A percentile compares a stretch with the other conserved stretches of the same genome.
Evolutionary conservation across 2,797 vertebrate genomes (phyloP).

Genomic region (Pristis pectinata): DNA sequence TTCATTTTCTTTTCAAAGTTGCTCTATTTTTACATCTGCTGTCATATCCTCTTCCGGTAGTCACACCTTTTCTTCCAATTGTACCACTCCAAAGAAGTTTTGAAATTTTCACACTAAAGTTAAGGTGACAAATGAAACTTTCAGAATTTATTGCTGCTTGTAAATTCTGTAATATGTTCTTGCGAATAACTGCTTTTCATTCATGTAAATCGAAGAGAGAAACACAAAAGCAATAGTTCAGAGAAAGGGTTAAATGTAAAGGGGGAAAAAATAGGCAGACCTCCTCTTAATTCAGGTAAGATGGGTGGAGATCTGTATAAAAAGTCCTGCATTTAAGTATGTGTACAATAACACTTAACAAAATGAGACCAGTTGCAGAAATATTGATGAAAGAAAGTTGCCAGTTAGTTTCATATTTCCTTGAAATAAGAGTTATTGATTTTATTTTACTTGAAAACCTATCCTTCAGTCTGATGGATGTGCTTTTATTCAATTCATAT

Average conservation of each 20-base stretch:
- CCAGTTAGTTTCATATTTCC: slow-evolving; percentile 15
- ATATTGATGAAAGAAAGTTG: not conserved
- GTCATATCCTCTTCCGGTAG: not conserved
- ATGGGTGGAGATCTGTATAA: not conserved
- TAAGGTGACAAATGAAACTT: not conserved
- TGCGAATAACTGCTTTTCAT: not conserved
- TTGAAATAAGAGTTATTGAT: slow-evolving; percentile 14
- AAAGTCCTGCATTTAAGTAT: not conserved
- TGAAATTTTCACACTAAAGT: not conserved
- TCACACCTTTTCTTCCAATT: not conserved
- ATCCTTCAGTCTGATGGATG: slow-evolving; percentile 18
- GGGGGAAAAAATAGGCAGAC: not conserved
- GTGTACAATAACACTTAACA: not conserved
- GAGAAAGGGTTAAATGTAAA: not conserved
- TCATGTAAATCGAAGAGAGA: not conserved
- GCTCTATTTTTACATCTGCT: not conserved
- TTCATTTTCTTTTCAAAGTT: not conserved
- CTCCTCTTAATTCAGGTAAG: not conserved
- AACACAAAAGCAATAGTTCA: not conserved
- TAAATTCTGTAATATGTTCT: not conserved
- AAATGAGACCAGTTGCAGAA: not conserved
- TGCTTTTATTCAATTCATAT: slow-evolving; percentile 19
- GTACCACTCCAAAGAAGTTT: not conserved
- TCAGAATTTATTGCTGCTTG: not conserved
- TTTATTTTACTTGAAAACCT: not conserved